Evolutionary conservation across 2,888 invertebrate species (phyloP).

Genomic region (Agrochola lota): DNA sequence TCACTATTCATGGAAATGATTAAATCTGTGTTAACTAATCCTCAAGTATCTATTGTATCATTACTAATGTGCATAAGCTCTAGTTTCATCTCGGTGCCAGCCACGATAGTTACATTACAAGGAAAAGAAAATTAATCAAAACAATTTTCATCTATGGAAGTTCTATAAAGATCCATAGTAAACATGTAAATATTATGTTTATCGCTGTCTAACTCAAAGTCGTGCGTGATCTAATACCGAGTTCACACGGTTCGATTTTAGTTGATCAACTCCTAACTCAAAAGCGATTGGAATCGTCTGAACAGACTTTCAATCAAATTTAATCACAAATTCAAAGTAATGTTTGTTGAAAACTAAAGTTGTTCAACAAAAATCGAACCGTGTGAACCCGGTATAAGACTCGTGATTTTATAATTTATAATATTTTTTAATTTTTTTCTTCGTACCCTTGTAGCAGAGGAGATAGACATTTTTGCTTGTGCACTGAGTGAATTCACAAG

Average conservation of each 20-base stretch:
- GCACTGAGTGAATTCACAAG: no score
- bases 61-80: not conserved
- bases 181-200: conserved; percentile 1
- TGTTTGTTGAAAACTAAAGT: no score
- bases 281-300: no score
- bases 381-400: not conserved
- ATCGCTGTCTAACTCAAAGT: not conserved
- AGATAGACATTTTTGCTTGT: no score
- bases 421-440: no score
- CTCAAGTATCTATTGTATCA: not conserved
- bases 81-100: not conserved
- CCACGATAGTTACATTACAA: not conserved
- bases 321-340: no score
- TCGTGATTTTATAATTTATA: not conserved
- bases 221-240: not conserved
- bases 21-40: conserved; percentile 9
- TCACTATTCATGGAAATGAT: conserved; percentile 65
- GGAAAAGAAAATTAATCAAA: not conserved
- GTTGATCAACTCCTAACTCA: no score
- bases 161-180: conserved; percentile 6
- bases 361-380: no score
- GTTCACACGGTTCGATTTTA: no score
- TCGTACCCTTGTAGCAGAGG: no score
- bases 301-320: no score
- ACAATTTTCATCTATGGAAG: not conserved